Evolutionary conservation across 2,797 vertebrate species (phyloP), one percentile per base, ranked within the genome.

Genomic region (Chelmon rostratus): DNA sequence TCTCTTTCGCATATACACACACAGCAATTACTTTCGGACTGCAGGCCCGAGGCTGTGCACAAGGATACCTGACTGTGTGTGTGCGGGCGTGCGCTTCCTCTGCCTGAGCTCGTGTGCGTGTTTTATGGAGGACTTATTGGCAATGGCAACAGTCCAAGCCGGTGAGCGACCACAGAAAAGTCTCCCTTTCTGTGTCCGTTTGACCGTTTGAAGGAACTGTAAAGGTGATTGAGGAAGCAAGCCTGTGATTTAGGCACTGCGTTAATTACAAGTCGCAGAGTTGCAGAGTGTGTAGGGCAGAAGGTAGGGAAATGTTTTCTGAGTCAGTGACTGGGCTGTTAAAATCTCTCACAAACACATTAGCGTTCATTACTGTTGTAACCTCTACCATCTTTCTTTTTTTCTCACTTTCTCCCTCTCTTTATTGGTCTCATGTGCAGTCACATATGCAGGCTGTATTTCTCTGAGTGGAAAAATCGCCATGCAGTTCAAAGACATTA

Each of bases 301-400:
- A 52, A 89, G 82, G 82, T 61, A 85, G 62, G 77, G 76, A 81
- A 87, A 86, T 86, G 76, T 88, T 91, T 88, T 91, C 84, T 77
- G 82, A 91, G 79, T 88, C 80, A 81, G 84, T 88, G 77, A 86
- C 84, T 67, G 62, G 73, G 78, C 86, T 81, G 85, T 90, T 89
- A 84, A 90, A 91, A 90, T 82, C 81, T 81, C 86, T 87, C 88
- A 87, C 81, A 86, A 91, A 88, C 86, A 88, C 86, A 92, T 92
- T 88, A 89, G 78, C 86, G 84, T 91, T 90, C 85, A 88, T 92
- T 90, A 91, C 86, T 73, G 73, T 74, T 85, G 79, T 89, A 88
- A 86, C 89, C 76, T 87, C 69, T 9, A 68, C 89, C 84, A 79
- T 83, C 46, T 65, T 73, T 79, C 64, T 76, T 78, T 82, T 66